Conservation (phyloP, 2,888 invertebrate genomes). For the Erannis defoliaria region DNA sequence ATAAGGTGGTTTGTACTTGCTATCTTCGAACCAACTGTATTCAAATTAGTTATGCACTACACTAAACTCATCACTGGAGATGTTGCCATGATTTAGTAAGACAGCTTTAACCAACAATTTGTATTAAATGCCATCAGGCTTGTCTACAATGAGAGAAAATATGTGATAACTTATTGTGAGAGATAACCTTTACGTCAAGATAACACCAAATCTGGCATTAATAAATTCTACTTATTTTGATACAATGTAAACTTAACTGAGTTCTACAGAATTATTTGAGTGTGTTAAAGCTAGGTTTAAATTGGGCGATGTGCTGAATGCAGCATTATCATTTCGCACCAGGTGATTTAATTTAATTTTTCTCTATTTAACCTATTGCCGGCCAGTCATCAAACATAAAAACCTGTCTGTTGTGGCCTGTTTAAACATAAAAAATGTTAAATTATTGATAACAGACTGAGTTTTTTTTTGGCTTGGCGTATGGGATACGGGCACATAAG, state of each 20-base stretch:
- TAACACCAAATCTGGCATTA: conserved; percentile 60
- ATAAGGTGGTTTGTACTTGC: background rate
- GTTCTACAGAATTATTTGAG: too few species aligned
- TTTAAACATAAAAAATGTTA: too few species aligned
- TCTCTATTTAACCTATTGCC: too few species aligned
- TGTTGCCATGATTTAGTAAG: conserved; percentile 24
- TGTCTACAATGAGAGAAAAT: conserved; percentile 59
- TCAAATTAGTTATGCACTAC: background rate
- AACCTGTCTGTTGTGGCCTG: too few species aligned
- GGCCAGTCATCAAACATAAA: too few species aligned
- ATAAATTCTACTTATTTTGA: conserved; percentile 52
- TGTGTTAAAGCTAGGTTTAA: too few species aligned
- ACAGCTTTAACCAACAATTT: conserved; percentile 19
- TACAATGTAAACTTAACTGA: background rate
- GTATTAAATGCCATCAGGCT: conserved; percentile 27
- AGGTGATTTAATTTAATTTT: too few species aligned
- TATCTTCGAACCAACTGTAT: conserved; percentile 2
- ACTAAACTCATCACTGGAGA: background rate
- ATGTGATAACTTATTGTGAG: conserved; percentile 59
- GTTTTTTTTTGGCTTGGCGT: too few species aligned
- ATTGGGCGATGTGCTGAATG: too few species aligned
- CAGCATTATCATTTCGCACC: too few species aligned
- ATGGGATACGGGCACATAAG: too few species aligned
- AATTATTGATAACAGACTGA: too few species aligned
- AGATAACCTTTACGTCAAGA: conserved; percentile 69